Evolutionary conservation across 2,113 vertebrate genomes (phyloP).

Genomic region (Chaetodon auriga): DNA sequence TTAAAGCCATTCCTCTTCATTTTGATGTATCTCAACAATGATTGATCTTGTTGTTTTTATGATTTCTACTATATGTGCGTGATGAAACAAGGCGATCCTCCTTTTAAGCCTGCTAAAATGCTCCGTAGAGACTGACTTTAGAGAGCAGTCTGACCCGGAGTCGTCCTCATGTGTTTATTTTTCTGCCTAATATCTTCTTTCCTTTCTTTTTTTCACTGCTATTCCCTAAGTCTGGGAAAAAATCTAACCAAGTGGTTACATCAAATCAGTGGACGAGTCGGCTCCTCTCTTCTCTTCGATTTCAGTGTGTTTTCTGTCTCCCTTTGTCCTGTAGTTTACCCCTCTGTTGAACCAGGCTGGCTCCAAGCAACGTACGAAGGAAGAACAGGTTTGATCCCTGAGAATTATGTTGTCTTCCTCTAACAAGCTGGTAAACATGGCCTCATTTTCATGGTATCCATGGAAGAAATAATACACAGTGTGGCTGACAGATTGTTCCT

Average conservation of each 20-base stretch:
- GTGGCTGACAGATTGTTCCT: slow-evolving; percentile 66
- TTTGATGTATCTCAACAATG: neutral
- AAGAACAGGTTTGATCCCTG: slow-evolving; percentile 94
- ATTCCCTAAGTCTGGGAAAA: slow-evolving; percentile 1
- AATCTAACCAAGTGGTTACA: slow-evolving; percentile 8
- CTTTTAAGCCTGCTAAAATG: slow-evolving; percentile 20
- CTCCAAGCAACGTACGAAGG: slow-evolving; percentile 95
- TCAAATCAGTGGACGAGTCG: neutral
- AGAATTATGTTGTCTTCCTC: slow-evolving; percentile 95
- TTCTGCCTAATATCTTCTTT: neutral
- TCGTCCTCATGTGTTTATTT: slow-evolving; percentile 20
- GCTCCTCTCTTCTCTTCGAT: slow-evolving; percentile 8
- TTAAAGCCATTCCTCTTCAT: neutral
- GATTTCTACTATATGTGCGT: neutral
- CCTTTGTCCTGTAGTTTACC: slow-evolving; percentile 86
- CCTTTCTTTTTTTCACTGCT: neutral
- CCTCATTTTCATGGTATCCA: slow-evolving; percentile 94
- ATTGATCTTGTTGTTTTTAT: neutral
- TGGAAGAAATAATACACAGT: slow-evolving; percentile 79
- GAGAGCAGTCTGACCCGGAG: slow-evolving; percentile 29
- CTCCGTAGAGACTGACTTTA: slow-evolving; percentile 24
- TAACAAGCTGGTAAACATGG: slow-evolving; percentile 80
- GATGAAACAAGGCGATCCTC: neutral
- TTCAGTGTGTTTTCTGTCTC: slow-evolving; percentile 11
- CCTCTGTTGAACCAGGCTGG: slow-evolving; percentile 96